Base-by-base conservation (phyloP, 1,140 invertebrate genomes). In the Drosophila azteca region DNA sequence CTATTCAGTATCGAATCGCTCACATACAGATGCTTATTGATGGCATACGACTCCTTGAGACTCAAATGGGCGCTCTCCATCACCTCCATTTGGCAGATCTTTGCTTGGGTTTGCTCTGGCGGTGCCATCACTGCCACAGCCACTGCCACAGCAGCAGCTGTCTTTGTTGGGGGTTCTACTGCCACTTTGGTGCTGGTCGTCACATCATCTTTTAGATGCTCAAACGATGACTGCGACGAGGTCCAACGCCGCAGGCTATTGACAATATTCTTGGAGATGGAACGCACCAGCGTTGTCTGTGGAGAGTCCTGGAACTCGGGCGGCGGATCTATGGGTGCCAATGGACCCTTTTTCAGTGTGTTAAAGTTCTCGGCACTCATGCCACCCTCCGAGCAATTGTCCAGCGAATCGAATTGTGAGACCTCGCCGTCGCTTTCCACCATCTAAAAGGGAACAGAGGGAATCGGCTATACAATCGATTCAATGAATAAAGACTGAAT, bases 341-440 rank as follows among this genome's bases (percentile, higher is more conserved):
- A 93, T 20, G 95, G 95, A 24, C 95, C 95, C 92, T 96, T 96
- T 80, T 96, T 96, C 58, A 96, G 92, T 6, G 95, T 96, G 84
- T 96, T 96, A 84, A 96, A 96, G 88, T 96, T 95, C 91, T 96
- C 95, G 26, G 95, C 94, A 77, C 95, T 95, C 93, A 96, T 96
- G 1, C 94, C 93, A 31, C 93, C 92, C 77, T 95, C 94, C 5
- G 94, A 94, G 88, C 94, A 95, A 59, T 93, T 93, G 92, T 94
- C 94, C 72, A 95, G 93, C 20, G 94, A 95, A 90, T 95, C 94
- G 75, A 93, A 92, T 89, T 94, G 94, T 5, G 94, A 95, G 22
- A 95, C 94, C 72, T 95, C 94, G 80, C 94, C 94, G 76, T 95
- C 94, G 79, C 94, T 95, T 79, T 95, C 94, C 88, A 94, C 93